Conservation (phyloP, 2,797 vertebrate genomes). For the Anabacerthia variegaticeps region DNA sequence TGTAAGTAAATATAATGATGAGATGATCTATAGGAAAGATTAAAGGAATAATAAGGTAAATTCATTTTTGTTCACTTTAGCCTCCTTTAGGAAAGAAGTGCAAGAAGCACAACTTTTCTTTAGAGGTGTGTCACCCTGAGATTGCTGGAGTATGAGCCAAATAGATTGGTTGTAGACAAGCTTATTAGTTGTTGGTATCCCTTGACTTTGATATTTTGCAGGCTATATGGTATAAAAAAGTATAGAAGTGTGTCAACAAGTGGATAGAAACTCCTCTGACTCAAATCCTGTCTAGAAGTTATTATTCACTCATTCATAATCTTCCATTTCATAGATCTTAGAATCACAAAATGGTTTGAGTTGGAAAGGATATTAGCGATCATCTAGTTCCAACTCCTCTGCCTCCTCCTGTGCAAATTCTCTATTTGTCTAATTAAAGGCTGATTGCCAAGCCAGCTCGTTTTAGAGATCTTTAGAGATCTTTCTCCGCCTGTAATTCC, state of each 20-base stretch:
- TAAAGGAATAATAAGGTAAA: neutral
- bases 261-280: neutral
- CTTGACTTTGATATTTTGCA: neutral
- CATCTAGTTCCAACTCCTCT: neutral
- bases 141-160: neutral
- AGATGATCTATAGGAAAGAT: neutral
- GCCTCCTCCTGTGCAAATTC: neutral
- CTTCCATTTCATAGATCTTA: neutral
- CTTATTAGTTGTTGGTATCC: neutral
- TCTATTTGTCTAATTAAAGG: neutral
- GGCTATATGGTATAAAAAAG: neutral
- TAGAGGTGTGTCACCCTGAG: neutral
- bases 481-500: neutral
- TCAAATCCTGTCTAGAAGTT: neutral
- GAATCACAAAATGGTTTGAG: neutral
- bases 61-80: neutral
- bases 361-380: neutral
- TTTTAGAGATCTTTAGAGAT: neutral
- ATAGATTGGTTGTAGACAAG: neutral
- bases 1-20: neutral
- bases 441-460: neutral
- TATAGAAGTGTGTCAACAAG: neutral
- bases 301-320: neutral
- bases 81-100: neutral
- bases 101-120: neutral